Evolutionary conservation across 2,797 vertebrate species (phyloP).

Genomic region (Morelia viridis): DNA sequence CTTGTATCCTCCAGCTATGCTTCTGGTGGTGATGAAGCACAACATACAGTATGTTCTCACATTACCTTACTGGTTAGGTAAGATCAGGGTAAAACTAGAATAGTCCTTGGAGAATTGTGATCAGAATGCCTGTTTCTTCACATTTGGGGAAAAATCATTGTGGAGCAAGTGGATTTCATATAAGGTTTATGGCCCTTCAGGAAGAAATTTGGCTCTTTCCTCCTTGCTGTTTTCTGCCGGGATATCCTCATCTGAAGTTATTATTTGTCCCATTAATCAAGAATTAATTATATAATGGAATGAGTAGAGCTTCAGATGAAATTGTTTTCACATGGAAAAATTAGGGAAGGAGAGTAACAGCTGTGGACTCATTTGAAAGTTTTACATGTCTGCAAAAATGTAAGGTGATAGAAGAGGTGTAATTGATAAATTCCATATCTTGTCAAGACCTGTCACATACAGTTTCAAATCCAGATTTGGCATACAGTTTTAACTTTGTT

Average conservation of each 20-base stretch:
- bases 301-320: too few species aligned
- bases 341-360: too few species aligned
- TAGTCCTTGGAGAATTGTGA: neutral
- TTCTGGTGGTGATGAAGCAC: neutral
- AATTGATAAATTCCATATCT: neutral
- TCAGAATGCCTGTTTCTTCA: neutral
- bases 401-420: neutral
- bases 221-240: too few species aligned
- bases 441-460: neutral
- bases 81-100: neutral
- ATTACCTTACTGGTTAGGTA: neutral
- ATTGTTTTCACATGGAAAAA: too few species aligned
- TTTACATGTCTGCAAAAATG: neutral
- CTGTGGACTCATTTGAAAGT: too few species aligned
- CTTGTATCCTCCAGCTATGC: neutral
- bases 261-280: neutral
- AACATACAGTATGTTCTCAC: neutral
- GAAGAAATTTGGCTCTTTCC: too few species aligned
- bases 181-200: too few species aligned
- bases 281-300: too few species aligned
- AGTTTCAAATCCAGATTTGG: neutral
- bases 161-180: neutral
- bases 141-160: neutral
- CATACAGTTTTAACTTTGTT: neutral
- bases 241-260: too few species aligned